These are phyloP conservation scores for Caenorhabditis drosophilae DNA, from an alignment of 2,888 invertebrate species.

Conservation along the genomic window DNA sequence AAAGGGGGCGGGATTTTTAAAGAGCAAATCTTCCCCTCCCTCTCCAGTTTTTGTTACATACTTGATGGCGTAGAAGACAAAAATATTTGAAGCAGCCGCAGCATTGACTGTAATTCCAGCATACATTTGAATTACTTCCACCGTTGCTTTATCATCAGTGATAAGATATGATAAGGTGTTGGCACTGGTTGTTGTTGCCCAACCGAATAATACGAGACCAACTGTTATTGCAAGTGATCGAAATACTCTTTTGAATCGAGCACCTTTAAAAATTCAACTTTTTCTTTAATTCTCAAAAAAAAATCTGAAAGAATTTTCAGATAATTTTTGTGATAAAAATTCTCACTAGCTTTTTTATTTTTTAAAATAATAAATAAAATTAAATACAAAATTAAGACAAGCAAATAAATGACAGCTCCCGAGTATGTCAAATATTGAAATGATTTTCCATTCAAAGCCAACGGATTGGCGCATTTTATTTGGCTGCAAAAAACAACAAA, in stretches of 20 bases:
- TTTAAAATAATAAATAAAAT: constrained; percentile 23
- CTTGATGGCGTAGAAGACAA: constrained; percentile 43
- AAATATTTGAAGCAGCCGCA: constrained; percentile 31
- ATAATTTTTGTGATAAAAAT: constrained; percentile 27
- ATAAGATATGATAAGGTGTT: constrained; percentile 29
- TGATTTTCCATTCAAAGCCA: constrained; percentile 24
- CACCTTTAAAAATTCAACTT: too few relatives aligned
- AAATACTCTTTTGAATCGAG: constrained; percentile 40
- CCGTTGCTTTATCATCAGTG: constrained; percentile 7
- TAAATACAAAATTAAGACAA: constrained; percentile 24
- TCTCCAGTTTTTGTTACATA: constrained; percentile 2
- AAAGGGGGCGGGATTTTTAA: neutral
- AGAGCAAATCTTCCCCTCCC: neutral
- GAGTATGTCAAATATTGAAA: constrained; percentile 39
- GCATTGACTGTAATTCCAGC: constrained; percentile 47
- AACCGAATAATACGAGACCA: constrained; percentile 37
- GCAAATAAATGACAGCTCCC: constrained; percentile 26
- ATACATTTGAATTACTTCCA: constrained; percentile 36
- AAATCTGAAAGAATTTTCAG: too few relatives aligned
- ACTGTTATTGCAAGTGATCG: constrained; percentile 38
- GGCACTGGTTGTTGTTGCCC: constrained; percentile 31
- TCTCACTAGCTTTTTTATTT: constrained; percentile 37
- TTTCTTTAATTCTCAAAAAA: too few relatives aligned
- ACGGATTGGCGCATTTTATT: constrained; percentile 31
- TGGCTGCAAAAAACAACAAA: too few relatives aligned